Conservation (phyloP, 2,113 vertebrate genomes). For the Corythornis vintsioides region DNA sequence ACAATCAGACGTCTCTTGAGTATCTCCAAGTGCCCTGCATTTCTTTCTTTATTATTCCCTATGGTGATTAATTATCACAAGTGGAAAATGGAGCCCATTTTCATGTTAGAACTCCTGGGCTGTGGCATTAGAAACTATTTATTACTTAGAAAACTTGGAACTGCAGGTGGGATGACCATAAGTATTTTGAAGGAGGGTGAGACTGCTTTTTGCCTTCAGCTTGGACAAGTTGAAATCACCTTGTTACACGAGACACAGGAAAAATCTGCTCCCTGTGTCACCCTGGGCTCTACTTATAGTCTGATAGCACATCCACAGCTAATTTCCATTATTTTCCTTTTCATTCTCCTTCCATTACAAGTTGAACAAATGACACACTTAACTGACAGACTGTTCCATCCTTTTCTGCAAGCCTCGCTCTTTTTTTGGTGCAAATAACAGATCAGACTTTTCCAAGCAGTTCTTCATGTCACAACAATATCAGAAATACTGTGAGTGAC, state of each 20-base stretch:
- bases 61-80: not conserved
- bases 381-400: not conserved
- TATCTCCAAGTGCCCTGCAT: not conserved
- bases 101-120: not conserved
- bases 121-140: not conserved
- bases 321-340: not conserved
- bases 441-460: conserved; percentile 8
- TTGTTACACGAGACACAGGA: not conserved
- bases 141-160: not conserved
- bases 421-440: not conserved
- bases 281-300: not conserved
- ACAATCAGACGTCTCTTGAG: not conserved
- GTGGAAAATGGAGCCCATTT: not conserved
- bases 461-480: not conserved
- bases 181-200: not conserved
- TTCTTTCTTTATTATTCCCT: not conserved
- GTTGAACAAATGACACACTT: not conserved
- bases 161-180: not conserved
- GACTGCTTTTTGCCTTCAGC: not conserved
- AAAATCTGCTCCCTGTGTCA: not conserved
- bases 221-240: not conserved
- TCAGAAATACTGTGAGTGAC: not conserved
- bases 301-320: not conserved
- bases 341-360: not conserved
- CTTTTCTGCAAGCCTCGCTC: not conserved